phyloP scores from a whole-genome alignment of 1,140 invertebrate genomes.

The Aphelinus certus region DNA sequence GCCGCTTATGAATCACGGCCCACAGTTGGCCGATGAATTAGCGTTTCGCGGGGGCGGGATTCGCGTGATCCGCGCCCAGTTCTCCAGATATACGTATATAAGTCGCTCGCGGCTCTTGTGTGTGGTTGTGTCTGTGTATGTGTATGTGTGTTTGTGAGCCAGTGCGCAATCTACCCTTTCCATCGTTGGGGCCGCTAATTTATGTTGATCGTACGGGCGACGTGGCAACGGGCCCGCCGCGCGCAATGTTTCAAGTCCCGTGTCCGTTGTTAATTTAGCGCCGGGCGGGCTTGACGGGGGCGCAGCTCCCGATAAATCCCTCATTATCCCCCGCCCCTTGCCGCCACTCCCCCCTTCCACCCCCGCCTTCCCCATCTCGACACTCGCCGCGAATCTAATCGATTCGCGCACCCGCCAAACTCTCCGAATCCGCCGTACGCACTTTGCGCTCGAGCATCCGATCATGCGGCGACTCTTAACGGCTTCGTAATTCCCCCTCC shows the following conservation, averaged over 20 bases:
- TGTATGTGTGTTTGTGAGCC: constrained; percentile 4
- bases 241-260: constrained; percentile 65
- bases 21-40: constrained; percentile 9
- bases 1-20: too few species aligned
- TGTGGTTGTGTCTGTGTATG: too few species aligned
- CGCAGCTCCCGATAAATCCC: constrained; percentile 62
- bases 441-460: too few species aligned
- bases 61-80: constrained; percentile 26
- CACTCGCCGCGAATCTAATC: too few species aligned
- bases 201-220: constrained; percentile 63
- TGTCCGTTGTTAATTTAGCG: constrained; percentile 65
- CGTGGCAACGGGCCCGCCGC: constrained; percentile 40
- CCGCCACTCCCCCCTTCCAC: too few species aligned
- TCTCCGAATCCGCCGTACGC: too few species aligned
- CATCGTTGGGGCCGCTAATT: constrained; percentile 61
- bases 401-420: too few species aligned
- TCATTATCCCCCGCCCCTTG: constrained; percentile 47
- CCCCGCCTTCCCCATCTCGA: too few species aligned
- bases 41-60: constrained; percentile 1
- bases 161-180: constrained; percentile 65
- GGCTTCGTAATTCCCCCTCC: too few species aligned
- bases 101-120: background rate
- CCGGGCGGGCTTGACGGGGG: constrained; percentile 58
- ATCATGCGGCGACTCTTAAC: too few species aligned
- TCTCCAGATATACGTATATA: constrained; percentile 11